Evolutionary conservation across 2,888 invertebrate genomes (phyloP), one percentile per base, ranked within the genome.

Genomic region (Stramonita haemastoma): DNA sequence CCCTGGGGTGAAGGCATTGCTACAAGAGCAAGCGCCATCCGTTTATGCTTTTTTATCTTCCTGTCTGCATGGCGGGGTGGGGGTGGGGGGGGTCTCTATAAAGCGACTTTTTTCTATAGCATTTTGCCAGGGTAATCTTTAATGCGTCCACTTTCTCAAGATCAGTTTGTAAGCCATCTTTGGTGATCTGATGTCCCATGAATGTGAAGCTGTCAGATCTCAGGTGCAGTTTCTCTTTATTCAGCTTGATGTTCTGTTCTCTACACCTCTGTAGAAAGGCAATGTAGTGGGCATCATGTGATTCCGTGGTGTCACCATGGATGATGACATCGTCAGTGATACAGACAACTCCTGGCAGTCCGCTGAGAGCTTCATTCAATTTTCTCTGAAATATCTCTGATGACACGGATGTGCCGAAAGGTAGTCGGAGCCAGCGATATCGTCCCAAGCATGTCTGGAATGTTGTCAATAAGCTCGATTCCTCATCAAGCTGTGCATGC

Each of bases 341-440:
- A 73, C 91, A 90, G 19, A 90, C 87, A n/a, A 91, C 91, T 19
- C 91, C 91, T 46, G 87, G 86, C 17, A 92, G 89, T 29, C 91
- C 91, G 11, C 87, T 85, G 34, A 92, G 46, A 17, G 89, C 90
- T 60, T 91, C 89, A 8, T 90, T 66, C 19, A 92, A 87, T 36
- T 91, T 91, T 81, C 85, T 89, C 88, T 92, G 92, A 87, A 92
- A 92, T 17, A 91, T 92, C 86, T 92, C 91, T 32, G 91, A 77
- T 6, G 90, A 91, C 19, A 90, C 91, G 26, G 87, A 89, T 26
- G 84, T 34, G 22, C 91, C 91, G 79, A 92, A 92, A 15, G 92
- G 91, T 32, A 92, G 84, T 81, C 91, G 85, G 6, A 86, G 83
- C 92, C 91, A 92, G 83, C 92, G 8, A 86, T 90, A 92, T 22